Evolutionary conservation across 1,140 invertebrate species (phyloP).

Genomic region (Leptinotarsa texana): DNA sequence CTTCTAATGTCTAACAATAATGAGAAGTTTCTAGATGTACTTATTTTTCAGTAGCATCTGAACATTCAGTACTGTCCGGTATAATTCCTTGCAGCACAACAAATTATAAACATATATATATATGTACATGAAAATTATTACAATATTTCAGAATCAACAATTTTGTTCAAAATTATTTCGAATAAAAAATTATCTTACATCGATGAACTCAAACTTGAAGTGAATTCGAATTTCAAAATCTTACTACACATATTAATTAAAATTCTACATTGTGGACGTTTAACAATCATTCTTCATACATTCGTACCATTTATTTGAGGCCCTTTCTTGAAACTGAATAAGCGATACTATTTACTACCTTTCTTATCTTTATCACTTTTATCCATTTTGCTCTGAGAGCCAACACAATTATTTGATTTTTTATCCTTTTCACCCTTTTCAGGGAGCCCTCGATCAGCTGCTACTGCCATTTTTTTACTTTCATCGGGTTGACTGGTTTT

Average conservation of each 20-base stretch:
- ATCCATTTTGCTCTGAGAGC: background rate
- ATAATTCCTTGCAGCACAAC: background rate
- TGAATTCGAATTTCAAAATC: background rate
- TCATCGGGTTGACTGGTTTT: background rate
- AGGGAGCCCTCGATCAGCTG: background rate
- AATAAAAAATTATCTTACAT: too few relatives aligned
- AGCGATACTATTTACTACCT: background rate
- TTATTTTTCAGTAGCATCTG: too few relatives aligned
- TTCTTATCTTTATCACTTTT: slow-evolving; percentile 4
- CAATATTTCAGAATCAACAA: background rate
- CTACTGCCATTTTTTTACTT: too few relatives aligned
- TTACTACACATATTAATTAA: background rate
- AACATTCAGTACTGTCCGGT: too few relatives aligned
- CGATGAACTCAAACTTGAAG: background rate
- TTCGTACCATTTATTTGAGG: background rate
- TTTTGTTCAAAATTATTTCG: background rate
- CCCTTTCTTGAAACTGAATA: background rate
- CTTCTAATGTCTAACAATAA: too few relatives aligned
- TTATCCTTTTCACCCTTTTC: background rate
- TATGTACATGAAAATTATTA: background rate
- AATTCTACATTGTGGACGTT: slow-evolving; percentile 1
- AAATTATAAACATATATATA: slow-evolving; percentile 3
- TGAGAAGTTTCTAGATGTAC: too few relatives aligned
- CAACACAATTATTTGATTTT: background rate
- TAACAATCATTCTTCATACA: background rate